phyloP scores from a whole-genome alignment of 2,797 vertebrate genomes.

The Manis pentadactyla region DNA sequence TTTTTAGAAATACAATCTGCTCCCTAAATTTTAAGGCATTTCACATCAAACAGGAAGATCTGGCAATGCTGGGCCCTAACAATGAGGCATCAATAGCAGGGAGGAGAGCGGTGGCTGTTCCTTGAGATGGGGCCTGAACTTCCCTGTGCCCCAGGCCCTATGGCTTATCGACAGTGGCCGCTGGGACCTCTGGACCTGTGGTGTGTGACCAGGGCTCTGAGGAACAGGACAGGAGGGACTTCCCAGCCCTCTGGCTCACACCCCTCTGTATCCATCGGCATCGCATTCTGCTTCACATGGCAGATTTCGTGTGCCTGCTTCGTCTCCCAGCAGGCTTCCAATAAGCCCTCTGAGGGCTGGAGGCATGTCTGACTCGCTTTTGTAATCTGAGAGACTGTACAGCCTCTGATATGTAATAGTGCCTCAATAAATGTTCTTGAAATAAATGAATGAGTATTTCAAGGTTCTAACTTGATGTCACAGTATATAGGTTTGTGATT shows the following conservation, averaged over 20 bases:
- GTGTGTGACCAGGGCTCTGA: background rate
- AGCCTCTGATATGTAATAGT: background rate
- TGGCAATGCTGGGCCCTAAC: background rate
- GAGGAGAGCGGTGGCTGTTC: background rate
- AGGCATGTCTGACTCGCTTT: background rate
- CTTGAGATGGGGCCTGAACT: background rate
- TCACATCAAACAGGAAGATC: background rate
- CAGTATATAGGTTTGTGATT: background rate
- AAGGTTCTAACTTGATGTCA: background rate
- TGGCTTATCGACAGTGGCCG: rapidly evolving
- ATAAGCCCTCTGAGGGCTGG: background rate
- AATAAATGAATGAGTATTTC: background rate
- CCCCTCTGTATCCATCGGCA: background rate
- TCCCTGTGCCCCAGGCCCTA: background rate
- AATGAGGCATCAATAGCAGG: rapidly evolving
- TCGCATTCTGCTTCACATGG: background rate
- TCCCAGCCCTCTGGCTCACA: background rate
- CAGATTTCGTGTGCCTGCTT: background rate
- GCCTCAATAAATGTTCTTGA: background rate
- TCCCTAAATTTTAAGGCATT: background rate
- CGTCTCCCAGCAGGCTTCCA: too few relatives aligned
- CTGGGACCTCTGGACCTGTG: background rate
- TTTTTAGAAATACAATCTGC: background rate
- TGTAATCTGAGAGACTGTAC: background rate
- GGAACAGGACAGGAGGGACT: background rate